Conservation (phyloP, 2,797 vertebrate species). For the Tachyglossus aculeatus region DNA sequence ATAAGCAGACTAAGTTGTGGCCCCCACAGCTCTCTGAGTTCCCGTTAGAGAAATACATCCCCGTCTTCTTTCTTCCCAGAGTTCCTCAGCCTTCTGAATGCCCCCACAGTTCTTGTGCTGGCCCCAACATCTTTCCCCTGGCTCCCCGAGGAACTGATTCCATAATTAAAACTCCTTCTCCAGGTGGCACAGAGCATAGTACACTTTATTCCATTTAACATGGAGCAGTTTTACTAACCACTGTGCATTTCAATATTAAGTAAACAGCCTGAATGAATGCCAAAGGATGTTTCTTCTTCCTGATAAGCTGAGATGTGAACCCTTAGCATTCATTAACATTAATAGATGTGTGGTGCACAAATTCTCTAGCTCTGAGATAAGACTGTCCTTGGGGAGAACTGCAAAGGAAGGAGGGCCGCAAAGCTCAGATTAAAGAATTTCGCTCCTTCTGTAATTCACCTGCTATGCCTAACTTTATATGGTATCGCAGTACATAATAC, state of each 20-base stretch:
- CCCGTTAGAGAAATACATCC: no score
- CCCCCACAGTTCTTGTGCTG: no score
- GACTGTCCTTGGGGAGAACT: constrained; percentile 2
- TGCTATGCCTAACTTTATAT: neutral
- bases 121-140: no score
- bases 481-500: neutral
- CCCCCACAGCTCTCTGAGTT: no score
- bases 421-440: neutral
- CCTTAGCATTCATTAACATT: neutral
- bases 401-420: neutral
- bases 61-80: no score
- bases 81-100: no score
- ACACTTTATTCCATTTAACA: no score
- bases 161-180: no score
- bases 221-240: neutral
- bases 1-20: no score
- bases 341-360: constrained; percentile 6
- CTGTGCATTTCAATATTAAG: constrained; percentile 8
- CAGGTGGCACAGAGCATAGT: no score
- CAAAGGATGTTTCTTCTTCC: neutral
- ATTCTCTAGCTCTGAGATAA: constrained; percentile 2
- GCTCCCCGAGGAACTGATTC: no score
- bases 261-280: neutral
- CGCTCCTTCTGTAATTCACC: neutral
- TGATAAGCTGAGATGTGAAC: neutral